Conservation (phyloP, 2,797 vertebrate species). For the Platalea minor region DNA sequence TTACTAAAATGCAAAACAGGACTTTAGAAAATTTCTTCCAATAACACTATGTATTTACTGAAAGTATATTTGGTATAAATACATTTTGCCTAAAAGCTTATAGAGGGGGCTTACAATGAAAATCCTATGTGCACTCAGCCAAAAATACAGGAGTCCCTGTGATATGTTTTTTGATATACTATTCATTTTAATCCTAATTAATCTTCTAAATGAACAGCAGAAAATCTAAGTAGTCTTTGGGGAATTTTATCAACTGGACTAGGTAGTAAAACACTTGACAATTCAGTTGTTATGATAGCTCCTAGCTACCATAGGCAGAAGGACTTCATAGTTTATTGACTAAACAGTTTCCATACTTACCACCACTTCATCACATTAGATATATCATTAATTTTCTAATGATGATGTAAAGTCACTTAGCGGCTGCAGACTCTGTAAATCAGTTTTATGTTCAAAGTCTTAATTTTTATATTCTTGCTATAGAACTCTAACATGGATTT, state of each 20-base stretch:
- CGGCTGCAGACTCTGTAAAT: neutral
- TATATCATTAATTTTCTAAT: neutral
- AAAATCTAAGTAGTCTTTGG: neutral
- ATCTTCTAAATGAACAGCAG: neutral
- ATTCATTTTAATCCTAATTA: neutral
- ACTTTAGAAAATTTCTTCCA: neutral
- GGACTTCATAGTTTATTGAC: neutral
- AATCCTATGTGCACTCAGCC: neutral
- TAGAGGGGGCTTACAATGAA: neutral
- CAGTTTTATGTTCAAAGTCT: neutral
- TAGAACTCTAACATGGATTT: neutral
- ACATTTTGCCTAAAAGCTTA: neutral
- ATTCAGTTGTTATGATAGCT: neutral
- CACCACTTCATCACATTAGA: neutral
- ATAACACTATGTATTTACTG: neutral
- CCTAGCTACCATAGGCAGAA: neutral
- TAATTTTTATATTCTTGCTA: neutral
- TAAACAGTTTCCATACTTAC: neutral
- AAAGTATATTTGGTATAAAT: neutral
- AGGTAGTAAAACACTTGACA: neutral
- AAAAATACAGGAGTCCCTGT: neutral
- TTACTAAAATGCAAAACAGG: neutral
- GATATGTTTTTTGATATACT: neutral
- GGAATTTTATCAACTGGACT: neutral
- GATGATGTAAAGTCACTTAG: neutral